phyloP scores from a whole-genome alignment of 2,113 vertebrate genomes.

The Trematocara variabile region DNA sequence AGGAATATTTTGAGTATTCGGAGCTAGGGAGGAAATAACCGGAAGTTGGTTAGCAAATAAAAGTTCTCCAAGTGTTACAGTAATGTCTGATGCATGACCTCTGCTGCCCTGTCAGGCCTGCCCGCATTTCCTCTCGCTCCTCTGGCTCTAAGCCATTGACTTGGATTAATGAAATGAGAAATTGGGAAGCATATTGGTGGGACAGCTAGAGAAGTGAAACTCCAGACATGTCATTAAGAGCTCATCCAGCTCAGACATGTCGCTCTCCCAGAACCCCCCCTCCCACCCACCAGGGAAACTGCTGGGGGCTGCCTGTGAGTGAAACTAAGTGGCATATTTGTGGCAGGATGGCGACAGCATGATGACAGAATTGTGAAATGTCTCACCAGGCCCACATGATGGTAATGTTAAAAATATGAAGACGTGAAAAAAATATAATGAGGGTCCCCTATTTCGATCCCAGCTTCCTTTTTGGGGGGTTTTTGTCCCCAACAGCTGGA shows the following conservation, averaged over 20 bases:
- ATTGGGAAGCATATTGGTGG: background rate
- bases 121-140: background rate
- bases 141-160: background rate
- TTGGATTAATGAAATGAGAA: background rate
- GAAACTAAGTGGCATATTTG: background rate
- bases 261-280: background rate
- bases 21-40: background rate
- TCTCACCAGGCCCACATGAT: background rate
- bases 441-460: background rate
- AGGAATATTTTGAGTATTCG: background rate
- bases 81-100: background rate
- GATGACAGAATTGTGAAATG: background rate
- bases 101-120: background rate
- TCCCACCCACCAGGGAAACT: background rate
- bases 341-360: background rate
- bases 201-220: background rate
- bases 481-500: background rate
- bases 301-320: background rate
- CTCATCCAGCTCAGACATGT: background rate
- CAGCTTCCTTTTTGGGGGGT: background rate
- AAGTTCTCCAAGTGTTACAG: background rate
- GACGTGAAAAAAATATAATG: background rate
- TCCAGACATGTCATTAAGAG: background rate
- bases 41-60: background rate
- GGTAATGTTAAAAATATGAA: background rate